These are phyloP conservation scores for Atherix ibis DNA, from an alignment of 2,888 invertebrate species.

Conservation along the genomic window DNA sequence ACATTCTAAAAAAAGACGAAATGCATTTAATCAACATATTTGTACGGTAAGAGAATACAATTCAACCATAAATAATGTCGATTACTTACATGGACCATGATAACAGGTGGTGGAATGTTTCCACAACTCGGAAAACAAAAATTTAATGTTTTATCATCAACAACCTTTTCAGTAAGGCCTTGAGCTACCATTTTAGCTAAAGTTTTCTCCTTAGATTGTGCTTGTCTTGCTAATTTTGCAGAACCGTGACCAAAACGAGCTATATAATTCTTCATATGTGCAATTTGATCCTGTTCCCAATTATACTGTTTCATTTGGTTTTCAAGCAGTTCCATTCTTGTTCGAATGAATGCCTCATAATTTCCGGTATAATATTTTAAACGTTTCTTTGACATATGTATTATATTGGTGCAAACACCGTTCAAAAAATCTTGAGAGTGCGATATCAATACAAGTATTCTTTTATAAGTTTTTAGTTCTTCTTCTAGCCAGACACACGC, in stretches of 20 bases:
- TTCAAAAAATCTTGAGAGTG: constrained; percentile 99
- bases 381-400: constrained; percentile 85
- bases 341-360: constrained; percentile 92
- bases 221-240: constrained; percentile 94
- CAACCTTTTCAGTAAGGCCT: constrained; percentile 90
- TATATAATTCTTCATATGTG: constrained; percentile 99
- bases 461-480: constrained; percentile 89
- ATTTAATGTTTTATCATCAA: constrained; percentile 75
- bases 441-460: constrained; percentile 93
- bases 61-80: constrained; percentile 1
- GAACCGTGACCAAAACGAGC: constrained; percentile 99
- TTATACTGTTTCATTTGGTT: constrained; percentile 99
- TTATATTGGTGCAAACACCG: constrained; percentile 91
- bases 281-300: constrained; percentile 99
- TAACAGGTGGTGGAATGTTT: constrained; percentile 93
- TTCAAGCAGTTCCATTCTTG: constrained; percentile 84
- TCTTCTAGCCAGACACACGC: constrained; percentile 99
- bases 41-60: not conserved
- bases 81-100: constrained; percentile 79
- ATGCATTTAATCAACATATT: constrained; percentile 5
- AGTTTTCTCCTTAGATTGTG: constrained; percentile 99
- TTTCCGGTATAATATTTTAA: constrained; percentile 93
- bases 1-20: constrained; percentile 65
- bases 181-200: constrained; percentile 98
- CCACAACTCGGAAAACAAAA: constrained; percentile 96